phyloP scores from a whole-genome alignment of 2,113 vertebrate species.

The Xiphophorus couchianus region DNA sequence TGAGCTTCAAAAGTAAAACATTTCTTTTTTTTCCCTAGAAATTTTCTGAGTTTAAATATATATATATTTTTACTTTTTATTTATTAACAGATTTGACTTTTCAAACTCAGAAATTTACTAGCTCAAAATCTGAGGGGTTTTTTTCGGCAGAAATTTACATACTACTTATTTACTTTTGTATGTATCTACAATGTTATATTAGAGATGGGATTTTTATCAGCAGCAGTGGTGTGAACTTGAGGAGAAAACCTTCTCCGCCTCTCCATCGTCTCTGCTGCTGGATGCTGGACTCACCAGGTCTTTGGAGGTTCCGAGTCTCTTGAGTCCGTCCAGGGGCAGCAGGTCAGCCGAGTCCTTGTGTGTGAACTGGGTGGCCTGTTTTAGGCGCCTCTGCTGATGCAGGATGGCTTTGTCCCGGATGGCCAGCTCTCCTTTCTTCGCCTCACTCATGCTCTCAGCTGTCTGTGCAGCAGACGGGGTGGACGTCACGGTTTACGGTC shows the following conservation, averaged over 20 bases:
- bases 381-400: slow-evolving; percentile 91
- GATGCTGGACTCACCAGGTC: slow-evolving; percentile 84
- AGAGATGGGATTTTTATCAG: not conserved
- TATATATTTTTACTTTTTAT: no score
- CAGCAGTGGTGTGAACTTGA: not conserved
- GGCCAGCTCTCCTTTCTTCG: slow-evolving; percentile 81
- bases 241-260: not conserved
- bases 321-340: slow-evolving; percentile 93
- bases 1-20: no score
- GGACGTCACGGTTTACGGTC: slow-evolving; percentile 5
- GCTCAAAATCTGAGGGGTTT: no score
- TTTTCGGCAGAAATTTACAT: no score
- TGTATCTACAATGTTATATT: no score
- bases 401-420: slow-evolving; percentile 88
- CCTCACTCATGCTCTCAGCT: slow-evolving; percentile 68
- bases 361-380: slow-evolving; percentile 93
- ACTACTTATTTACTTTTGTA: no score
- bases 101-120: no score
- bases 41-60: no score
- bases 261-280: not conserved
- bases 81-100: no score
- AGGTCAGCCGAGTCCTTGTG: slow-evolving; percentile 98
- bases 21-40: no score
- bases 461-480: slow-evolving; percentile 7
- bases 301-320: slow-evolving; percentile 93